phyloP scores from a whole-genome alignment of 2,888 invertebrate species.

The Danaus chrysippus region DNA sequence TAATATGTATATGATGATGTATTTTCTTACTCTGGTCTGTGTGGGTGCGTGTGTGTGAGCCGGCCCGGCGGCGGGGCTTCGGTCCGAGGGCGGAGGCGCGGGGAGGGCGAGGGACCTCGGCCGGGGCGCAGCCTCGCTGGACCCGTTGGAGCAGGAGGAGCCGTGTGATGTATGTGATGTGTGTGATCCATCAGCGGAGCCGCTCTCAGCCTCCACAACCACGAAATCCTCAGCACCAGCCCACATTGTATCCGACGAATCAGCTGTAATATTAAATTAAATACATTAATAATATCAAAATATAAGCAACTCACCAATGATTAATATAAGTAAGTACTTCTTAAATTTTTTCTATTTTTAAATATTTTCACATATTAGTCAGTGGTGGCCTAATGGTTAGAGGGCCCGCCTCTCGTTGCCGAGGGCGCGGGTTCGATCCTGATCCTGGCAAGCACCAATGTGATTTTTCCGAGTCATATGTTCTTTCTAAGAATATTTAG shows the following conservation, averaged over 20 bases:
- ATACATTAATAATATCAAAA: neutral
- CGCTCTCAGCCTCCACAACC: slow-evolving; percentile 86
- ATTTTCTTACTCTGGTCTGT: neutral
- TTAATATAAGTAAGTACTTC: too few species aligned
- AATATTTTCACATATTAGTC: too few species aligned
- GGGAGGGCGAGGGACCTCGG: slow-evolving; percentile 62
- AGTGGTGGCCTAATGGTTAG: too few species aligned
- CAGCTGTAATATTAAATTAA: slow-evolving; percentile 48
- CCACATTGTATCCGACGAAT: slow-evolving; percentile 72
- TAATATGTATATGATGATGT: neutral
- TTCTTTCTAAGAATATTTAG: too few species aligned
- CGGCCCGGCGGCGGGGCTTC: slow-evolving; percentile 21
- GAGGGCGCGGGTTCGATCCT: too few species aligned
- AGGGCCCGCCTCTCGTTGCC: too few species aligned
- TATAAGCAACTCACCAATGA: too few species aligned
- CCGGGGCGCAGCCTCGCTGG: slow-evolving; percentile 60
- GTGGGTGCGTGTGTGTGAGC: slow-evolving; percentile 17
- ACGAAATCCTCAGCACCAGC: slow-evolving; percentile 92
- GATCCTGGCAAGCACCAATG: too few species aligned
- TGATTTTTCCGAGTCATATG: too few species aligned
- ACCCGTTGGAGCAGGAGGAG: slow-evolving; percentile 57
- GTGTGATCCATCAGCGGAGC: slow-evolving; percentile 62
- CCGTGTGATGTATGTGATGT: slow-evolving; percentile 63
- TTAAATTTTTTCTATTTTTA: too few species aligned
- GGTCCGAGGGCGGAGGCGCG: slow-evolving; percentile 27